Evolutionary conservation across 2,888 invertebrate species (phyloP), one percentile per base, ranked within the genome.

Genomic region (Timema cristinae): DNA sequence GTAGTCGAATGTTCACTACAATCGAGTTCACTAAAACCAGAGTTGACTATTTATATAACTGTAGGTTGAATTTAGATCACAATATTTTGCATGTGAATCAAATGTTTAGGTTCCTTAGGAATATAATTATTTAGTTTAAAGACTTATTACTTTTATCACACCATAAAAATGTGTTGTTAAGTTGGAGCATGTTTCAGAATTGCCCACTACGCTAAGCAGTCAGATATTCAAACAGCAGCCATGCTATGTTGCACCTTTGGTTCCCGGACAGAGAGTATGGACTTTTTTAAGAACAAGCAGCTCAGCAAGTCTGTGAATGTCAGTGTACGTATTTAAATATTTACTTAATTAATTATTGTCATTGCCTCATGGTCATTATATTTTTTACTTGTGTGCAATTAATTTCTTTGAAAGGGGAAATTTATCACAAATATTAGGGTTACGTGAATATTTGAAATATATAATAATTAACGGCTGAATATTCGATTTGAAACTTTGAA

Each of bases 201-300:
- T 79, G 86, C 89, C 67, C 92, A 94, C 82, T 94, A 92, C 80
- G 93, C 93, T 0, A 86, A 87, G 76, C 87, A 91, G 70, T 88
- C 90, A 7, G 97, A 97, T 81, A 86, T 97, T 15, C 98, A 98
- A 84, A 97, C 94, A 82, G 94, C 97, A 6, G 97, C 96, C 1
- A 94, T 97, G 92, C 81, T 97, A 72, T 91, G 93, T 75, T 96
- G 97, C 80, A 90, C 93, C 2, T 95, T 97, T 82, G 91, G 92
- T 73, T 78, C 79, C 48, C 79, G 80, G 71, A 77, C 79, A 54
- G 81, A 81, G 68, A 77, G 77, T 56, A 77, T 78, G 47, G 75
- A 76, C 66, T 72, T 66, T 48, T 73, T 69, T 63, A 74, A 75
- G 67, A 75, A 74, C 71, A 79, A 77, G 71, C 74, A 76, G 61